Evolutionary conservation across 2,888 invertebrate genomes (phyloP), one percentile per base, ranked within the genome.

Genomic region (Coenonympha glycerion): DNA sequence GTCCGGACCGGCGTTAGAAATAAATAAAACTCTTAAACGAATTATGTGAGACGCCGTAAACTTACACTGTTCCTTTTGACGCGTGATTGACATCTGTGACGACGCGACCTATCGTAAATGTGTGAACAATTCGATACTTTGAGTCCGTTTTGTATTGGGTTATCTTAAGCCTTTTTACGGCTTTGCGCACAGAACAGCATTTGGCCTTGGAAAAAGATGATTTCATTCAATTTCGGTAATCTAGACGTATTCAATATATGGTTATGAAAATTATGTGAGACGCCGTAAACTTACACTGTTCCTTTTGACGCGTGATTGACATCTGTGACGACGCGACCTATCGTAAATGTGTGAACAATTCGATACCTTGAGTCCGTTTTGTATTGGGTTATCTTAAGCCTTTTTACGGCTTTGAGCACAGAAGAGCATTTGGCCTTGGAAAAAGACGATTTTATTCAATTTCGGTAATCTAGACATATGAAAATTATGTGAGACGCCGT

Each of bases 221-320:
- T 15, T 33, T 5, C 30, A 30, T 6, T 15, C 6, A 15, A 13
- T 9, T 33, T 16, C 15, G n/a, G n/a, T n/a, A n/a, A n/a, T n/a
- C n/a, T n/a, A n/a, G n/a, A n/a, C n/a, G n/a, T n/a, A n/a, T n/a
- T n/a, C n/a, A n/a, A n/a, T n/a, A n/a, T n/a, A n/a, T n/a, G n/a
- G n/a, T n/a, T n/a, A n/a, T n/a, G n/a, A n/a, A n/a, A 66, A 70
- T 68, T 64, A 58, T 62, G 63, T 71, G 69, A 59, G 63, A 68
- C 64, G 66, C 52, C 49, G 56, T 69, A 65, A 67, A 56, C 47
- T 55, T 59, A 61, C 60, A 61, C 52, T 57, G 61, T 58, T 53
- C 60, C 57, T 61, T 39, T 64, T 63, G 59, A 56, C 37, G 49
- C 47, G 13, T 53, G 61, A 62, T 64, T 62, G 65, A 68, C 67